phyloP scores from a whole-genome alignment of 1,140 invertebrate genomes.

The Calycopis cecrops region DNA sequence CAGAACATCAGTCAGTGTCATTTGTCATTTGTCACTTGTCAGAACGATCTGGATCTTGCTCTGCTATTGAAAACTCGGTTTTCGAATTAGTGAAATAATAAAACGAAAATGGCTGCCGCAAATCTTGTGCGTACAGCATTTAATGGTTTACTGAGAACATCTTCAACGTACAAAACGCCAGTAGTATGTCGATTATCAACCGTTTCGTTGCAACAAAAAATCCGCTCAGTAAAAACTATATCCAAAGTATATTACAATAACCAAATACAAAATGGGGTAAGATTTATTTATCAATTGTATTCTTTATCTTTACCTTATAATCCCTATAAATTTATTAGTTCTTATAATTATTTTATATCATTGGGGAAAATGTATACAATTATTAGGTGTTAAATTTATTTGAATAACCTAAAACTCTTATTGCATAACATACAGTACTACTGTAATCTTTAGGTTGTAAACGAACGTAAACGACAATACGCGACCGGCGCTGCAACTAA shows the following conservation, averaged over 20 bases:
- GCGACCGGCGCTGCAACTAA: constrained; percentile 47
- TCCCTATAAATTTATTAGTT: neutral
- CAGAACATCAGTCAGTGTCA: no score
- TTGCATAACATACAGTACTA: constrained; percentile 66
- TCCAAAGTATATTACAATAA: constrained; percentile 38
- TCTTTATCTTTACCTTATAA: constrained; percentile 19
- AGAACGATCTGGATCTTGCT: neutral
- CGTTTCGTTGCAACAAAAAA: constrained; percentile 56
- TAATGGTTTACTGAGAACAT: constrained; percentile 61
- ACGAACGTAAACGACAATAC: constrained; percentile 44
- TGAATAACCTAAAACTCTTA: constrained; percentile 59
- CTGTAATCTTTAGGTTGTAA: constrained; percentile 59
- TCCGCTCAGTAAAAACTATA: constrained; percentile 42
- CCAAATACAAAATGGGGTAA: constrained; percentile 59
- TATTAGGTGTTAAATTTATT: constrained; percentile 3
- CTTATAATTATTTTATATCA: constrained; percentile 1
- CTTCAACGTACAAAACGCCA: constrained; percentile 47
- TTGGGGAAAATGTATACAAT: neutral
- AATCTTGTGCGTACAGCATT: constrained; percentile 64
- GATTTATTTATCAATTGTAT: constrained; percentile 37
- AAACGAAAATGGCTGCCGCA: constrained; percentile 64
- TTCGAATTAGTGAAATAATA: constrained; percentile 25
- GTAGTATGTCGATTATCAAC: constrained; percentile 58
- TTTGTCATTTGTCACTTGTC: constrained; percentile 2
- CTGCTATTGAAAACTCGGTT: neutral